Evolutionary conservation across 2,797 vertebrate species (phyloP).

Genomic region (Ctenosaura bakeri): DNA sequence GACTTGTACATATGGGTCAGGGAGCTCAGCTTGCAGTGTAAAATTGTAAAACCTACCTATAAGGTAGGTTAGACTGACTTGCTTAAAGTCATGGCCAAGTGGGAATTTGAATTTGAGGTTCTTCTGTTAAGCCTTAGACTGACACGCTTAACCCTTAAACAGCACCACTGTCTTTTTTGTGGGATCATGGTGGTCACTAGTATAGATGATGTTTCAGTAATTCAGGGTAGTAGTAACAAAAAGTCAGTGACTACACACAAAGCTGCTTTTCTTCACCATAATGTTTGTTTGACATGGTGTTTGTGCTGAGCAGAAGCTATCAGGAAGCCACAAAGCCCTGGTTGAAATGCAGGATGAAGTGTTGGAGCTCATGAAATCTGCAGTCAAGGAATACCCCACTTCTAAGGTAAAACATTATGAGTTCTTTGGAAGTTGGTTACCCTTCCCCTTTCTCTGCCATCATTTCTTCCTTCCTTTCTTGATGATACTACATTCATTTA

Average conservation of each 20-base stretch:
- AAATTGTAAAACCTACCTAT: too few species aligned
- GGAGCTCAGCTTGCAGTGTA: too few species aligned
- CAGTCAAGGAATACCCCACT: constrained; percentile 86
- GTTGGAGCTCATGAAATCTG: constrained; percentile 88
- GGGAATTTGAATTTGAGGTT: not conserved
- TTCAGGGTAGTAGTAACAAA: not conserved
- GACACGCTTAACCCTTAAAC: not conserved
- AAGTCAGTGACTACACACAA: not conserved
- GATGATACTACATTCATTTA: not conserved
- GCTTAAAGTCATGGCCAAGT: not conserved
- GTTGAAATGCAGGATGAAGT: constrained; percentile 98
- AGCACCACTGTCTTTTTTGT: not conserved
- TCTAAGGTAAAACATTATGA: constrained; percentile 84
- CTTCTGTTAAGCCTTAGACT: not conserved
- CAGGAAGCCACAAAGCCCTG: constrained; percentile 95
- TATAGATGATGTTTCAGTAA: constrained; percentile 1
- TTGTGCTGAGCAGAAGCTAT: constrained; percentile 90
- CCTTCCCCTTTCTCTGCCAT: too few species aligned
- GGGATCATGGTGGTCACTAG: not conserved
- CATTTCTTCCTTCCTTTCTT: not conserved
- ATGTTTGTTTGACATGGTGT: constrained; percentile 39
- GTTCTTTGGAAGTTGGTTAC: not conserved
- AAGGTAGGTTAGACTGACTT: not conserved
- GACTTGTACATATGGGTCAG: too few species aligned
- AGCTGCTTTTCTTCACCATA: constrained; percentile 39